Percentiles rank a stretch among this genome's conserved stretches.
These are phyloP conservation scores for Cairina moschata DNA, from an alignment of 2,113 vertebrate species.

Conservation along the genomic window DNA sequence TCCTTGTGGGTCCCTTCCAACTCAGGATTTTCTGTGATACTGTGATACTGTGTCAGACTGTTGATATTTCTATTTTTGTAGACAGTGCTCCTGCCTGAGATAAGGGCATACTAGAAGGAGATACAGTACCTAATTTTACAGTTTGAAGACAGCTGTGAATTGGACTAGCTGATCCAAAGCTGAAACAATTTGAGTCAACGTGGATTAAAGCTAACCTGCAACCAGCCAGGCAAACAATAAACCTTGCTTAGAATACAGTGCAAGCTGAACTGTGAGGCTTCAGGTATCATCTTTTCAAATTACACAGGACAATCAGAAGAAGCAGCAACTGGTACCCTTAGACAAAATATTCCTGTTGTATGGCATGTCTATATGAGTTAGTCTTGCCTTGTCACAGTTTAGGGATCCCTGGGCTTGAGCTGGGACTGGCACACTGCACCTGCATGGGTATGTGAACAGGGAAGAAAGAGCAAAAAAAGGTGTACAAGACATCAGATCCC, in stretches of 20 bases:
- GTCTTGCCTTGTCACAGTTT: not conserved
- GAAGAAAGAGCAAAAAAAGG: not conserved
- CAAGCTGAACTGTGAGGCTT: not conserved
- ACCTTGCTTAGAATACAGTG: not conserved
- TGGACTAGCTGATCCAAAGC: not conserved
- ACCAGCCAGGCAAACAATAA: not conserved
- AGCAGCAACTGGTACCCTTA: not conserved
- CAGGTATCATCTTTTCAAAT: not conserved
- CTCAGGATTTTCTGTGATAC: no score
- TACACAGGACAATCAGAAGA: not conserved
- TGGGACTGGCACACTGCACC: fast-evolving
- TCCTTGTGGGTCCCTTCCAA: no score
- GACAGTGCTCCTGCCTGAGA: not conserved
- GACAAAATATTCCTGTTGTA: not conserved
- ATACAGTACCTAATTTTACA: fast-evolving
- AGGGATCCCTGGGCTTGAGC: not conserved
- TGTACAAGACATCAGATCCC: not conserved
- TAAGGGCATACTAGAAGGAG: not conserved
- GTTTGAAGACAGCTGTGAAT: not conserved
- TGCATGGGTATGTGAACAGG: fast-evolving
- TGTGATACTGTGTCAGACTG: not conserved
- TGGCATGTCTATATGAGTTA: fast-evolving
- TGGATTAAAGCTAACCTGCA: not conserved
- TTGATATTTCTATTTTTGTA: not conserved
- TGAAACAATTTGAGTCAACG: not conserved